Evolutionary conservation across 2,888 invertebrate species (phyloP), one percentile per base, ranked within the genome.

Genomic region (Drosophila melanosoma): DNA sequence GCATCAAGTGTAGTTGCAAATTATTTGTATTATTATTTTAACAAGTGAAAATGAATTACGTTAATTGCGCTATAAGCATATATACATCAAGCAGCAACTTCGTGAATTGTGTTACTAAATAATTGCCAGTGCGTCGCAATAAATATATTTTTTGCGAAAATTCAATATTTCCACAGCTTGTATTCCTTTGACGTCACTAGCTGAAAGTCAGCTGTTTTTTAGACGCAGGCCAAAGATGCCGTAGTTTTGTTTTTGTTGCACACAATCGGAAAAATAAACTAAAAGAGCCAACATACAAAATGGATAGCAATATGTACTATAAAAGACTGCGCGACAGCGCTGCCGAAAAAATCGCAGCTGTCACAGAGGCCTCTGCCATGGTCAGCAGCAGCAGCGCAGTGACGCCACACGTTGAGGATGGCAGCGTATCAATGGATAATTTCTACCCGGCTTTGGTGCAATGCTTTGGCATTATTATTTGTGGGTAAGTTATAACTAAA

Each of bases 391-490:
- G 42, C 67, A 49, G 53, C 75, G 32, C 59, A 29, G 72, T 65
- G n/a, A 58, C 66, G 48, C 68, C 65, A 62, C 75, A 62, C 53
- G 70, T 68, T 33, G 91, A 90, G 32, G 89, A 91, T 74, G 82
- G 86, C 64, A 83, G 84, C 61, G 92, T 93, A 45, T 92, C 93
- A 35, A 95, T 96, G 89, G 96, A 97, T 88, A 97, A 98, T 91
- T 95, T 99, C 38, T 98, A 98, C 93, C 97, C 98, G 71, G 98
- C 98, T 12, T 93, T 99, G 72, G 95, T 97, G 76, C 97, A 98
- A 94, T 98, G 98, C 92, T 99, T 99, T 93, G 97, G 96, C 51
- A 96, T 98, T 61, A 98, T 98, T 89, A 93, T 98, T 83, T 97
- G 97, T 92, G 98, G 98, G 97, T 98, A 94, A 95, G 95, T 94